A percentile compares a stretch with the other conserved stretches of the same genome.
Conservation (phyloP, 2,888 invertebrate species). For the Volucella inanis region DNA sequence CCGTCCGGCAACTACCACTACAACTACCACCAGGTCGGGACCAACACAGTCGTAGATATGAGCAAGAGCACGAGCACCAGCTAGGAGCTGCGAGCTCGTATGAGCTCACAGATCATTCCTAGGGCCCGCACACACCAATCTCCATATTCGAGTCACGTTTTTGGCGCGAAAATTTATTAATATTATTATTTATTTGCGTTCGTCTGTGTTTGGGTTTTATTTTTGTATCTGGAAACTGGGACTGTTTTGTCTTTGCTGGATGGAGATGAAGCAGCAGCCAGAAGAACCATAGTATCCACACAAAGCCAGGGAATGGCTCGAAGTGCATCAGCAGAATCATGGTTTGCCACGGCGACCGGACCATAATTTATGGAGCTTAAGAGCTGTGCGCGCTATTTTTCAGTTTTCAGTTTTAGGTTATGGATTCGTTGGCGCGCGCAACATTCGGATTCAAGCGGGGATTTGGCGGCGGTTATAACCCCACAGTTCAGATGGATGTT, state of each 20-base stretch:
- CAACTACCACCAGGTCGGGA: neutral
- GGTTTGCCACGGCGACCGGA: constrained; percentile 21
- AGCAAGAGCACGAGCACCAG: too few relatives aligned
- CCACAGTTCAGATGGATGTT: constrained; percentile 65
- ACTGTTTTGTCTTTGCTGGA: constrained; percentile 70
- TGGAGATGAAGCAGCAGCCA: too few relatives aligned
- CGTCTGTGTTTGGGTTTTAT: constrained; percentile 42
- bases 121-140: constrained; percentile 26
- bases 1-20: constrained; percentile 18
- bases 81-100: too few relatives aligned
- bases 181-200: constrained; percentile 74
- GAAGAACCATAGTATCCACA: neutral
- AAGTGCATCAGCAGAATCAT: constrained; percentile 47
- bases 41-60: too few relatives aligned
- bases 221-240: constrained; percentile 25
- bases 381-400: constrained; percentile 62
- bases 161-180: constrained; percentile 74
- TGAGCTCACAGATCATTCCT: neutral
- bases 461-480: constrained; percentile 1
- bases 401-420: constrained; percentile 62
- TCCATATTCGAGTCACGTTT: constrained; percentile 71
- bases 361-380: constrained; percentile 65
- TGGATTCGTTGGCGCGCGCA: constrained; percentile 62
- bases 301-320: constrained; percentile 26
- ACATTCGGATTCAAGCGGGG: constrained; percentile 22